phyloP scores from a whole-genome alignment of 2,113 vertebrate species.

The Notechis scutatus region DNA sequence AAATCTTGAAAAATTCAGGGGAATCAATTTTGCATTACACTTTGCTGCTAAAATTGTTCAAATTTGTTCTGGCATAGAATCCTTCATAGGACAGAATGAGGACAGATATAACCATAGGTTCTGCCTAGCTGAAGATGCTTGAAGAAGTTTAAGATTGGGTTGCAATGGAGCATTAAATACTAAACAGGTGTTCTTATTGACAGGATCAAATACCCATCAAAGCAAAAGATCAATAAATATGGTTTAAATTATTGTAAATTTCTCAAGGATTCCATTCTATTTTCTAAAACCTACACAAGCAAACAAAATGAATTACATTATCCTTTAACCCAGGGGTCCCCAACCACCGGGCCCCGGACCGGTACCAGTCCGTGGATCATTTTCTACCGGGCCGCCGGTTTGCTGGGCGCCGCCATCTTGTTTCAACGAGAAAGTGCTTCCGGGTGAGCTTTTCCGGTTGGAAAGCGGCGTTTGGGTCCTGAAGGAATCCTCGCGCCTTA shows the following conservation, averaged over 20 bases:
- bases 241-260: background rate
- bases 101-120: background rate
- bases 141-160: background rate
- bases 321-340: background rate
- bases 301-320: background rate
- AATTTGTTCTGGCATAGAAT: background rate
- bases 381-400: too few species aligned
- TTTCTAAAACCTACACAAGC: background rate
- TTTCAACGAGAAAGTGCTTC: too few species aligned
- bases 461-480: too few species aligned
- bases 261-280: background rate
- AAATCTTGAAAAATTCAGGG: background rate
- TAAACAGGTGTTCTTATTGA: background rate
- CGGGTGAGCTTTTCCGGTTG: too few species aligned
- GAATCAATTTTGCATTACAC: background rate
- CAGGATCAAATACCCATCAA: background rate
- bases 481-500: too few species aligned
- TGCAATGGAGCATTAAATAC: background rate
- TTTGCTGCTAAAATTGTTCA: background rate
- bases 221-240: background rate
- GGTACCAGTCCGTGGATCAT: too few species aligned
- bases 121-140: background rate
- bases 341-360: too few species aligned
- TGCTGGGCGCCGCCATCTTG: too few species aligned
- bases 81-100: background rate